Percentiles rank a stretch among this genome's conserved stretches.
Evolutionary conservation across 92 coral and sea anemone genomes (phyloP).

Genomic region (Micromussa lordhowensis): DNA sequence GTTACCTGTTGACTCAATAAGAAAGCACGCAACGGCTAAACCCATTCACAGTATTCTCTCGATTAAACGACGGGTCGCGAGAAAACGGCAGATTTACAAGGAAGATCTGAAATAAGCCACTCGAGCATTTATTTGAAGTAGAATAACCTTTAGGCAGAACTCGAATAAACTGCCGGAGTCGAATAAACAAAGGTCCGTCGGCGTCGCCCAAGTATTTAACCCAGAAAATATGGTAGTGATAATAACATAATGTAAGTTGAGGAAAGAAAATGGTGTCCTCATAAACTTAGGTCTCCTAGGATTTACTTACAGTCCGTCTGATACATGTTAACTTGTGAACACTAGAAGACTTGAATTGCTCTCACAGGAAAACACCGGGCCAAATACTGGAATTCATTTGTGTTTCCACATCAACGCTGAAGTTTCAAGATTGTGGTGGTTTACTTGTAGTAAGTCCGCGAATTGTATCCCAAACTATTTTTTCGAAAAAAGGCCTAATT

Average conservation of each 20-base stretch:
- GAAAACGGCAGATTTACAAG: too few relatives aligned
- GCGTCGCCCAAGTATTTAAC: too few relatives aligned
- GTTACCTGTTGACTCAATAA: background rate
- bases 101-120: too few relatives aligned
- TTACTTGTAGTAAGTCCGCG: background rate
- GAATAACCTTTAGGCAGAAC: too few relatives aligned
- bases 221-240: too few relatives aligned
- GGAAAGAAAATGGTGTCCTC: background rate
- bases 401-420: background rate
- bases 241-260: background rate
- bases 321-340: too few relatives aligned
- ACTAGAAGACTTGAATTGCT: background rate
- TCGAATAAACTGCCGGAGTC: too few relatives aligned
- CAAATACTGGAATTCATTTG: background rate
- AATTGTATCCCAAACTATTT: too few relatives aligned
- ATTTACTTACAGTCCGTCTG: background rate
- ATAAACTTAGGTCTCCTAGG: background rate
- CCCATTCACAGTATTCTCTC: background rate
- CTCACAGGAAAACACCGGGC: background rate
- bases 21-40: background rate
- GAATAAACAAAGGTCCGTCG: too few relatives aligned
- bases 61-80: too few relatives aligned
- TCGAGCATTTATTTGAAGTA: too few relatives aligned
- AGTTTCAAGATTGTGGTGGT: background rate
- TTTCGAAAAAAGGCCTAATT: too few relatives aligned